Conservation (phyloP, 2,113 vertebrate species). For the Heptranchias perlo region DNA sequence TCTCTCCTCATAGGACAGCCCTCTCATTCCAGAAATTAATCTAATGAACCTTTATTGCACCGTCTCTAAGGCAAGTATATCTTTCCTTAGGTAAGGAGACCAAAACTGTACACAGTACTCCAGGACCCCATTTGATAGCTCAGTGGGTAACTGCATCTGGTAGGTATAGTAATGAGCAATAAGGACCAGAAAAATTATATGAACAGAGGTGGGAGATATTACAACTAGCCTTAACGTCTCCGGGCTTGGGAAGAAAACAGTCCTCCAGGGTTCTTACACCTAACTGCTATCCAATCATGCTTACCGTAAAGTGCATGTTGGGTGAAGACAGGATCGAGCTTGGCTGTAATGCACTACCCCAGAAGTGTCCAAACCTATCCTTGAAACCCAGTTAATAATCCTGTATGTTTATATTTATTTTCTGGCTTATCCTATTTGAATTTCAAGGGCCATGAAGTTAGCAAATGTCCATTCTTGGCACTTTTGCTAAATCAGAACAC, state of each 20-base stretch:
- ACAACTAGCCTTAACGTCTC: neutral
- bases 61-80: too few species aligned
- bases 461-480: neutral
- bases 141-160: neutral
- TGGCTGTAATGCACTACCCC: neutral
- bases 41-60: too few species aligned
- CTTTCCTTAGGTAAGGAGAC: too few species aligned
- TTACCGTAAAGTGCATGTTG: neutral
- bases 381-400: neutral
- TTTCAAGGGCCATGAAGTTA: neutral
- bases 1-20: too few species aligned
- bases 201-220: neutral
- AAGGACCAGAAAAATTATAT: neutral
- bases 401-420: neutral
- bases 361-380: neutral
- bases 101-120: too few species aligned
- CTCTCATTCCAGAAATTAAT: too few species aligned
- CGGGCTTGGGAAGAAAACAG: neutral
- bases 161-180: neutral
- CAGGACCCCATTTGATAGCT: neutral
- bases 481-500: neutral
- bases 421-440: neutral
- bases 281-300: neutral
- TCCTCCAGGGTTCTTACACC: neutral
- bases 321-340: neutral